Conservation (phyloP, 2,888 invertebrate genomes). For the Helicoverpa assulta region DNA sequence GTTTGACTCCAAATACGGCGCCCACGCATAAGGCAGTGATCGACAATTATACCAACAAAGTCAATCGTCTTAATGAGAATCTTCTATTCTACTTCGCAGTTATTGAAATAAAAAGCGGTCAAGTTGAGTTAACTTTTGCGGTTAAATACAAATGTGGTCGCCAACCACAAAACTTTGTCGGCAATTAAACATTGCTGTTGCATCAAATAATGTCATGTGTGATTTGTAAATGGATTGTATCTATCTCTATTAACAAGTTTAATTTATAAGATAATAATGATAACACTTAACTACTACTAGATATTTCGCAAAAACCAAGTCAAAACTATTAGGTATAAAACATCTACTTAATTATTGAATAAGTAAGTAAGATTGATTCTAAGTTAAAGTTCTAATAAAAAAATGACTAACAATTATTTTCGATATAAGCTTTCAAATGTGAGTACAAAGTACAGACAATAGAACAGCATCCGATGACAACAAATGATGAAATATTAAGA, state of each 20-base stretch:
- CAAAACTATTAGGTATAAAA: no score
- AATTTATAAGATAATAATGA: neutral
- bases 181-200: conserved; percentile 8
- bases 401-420: no score
- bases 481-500: neutral
- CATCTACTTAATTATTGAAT: no score
- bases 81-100: conserved; percentile 1
- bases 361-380: no score
- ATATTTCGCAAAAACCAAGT: neutral
- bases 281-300: neutral
- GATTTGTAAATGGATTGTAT: neutral
- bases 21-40: neutral
- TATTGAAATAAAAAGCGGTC: conserved; percentile 4
- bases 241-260: neutral
- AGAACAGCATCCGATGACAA: neutral
- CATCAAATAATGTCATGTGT: neutral
- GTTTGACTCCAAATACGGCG: conserved; percentile 1
- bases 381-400: no score
- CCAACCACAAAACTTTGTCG: conserved; percentile 2
- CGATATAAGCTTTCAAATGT: neutral
- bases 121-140: conserved; percentile 24
- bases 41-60: conserved; percentile 19
- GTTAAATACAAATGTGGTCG: conserved; percentile 9
- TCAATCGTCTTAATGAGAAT: conserved; percentile 7
- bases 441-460: neutral